A percentile compares a stretch with the other conserved stretches of the same genome.
These are phyloP conservation scores for Leptopilina myrica DNA, from an alignment of 2,888 invertebrate genomes.

Conservation along the genomic window DNA sequence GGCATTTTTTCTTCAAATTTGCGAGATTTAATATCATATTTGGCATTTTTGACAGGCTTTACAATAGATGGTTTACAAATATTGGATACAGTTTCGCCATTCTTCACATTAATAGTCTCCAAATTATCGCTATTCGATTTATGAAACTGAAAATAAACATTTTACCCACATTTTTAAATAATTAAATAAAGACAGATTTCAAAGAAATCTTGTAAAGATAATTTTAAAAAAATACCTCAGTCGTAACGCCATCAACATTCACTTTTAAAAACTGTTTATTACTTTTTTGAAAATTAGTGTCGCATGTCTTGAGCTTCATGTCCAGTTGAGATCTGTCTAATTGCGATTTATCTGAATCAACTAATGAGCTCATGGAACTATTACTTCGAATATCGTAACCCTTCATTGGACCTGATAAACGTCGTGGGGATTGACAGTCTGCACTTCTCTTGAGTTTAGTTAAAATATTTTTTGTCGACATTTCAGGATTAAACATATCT, in stretches of 20 bases:
- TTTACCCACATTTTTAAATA: background rate
- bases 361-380: constrained; percentile 74
- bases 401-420: constrained; percentile 78
- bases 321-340: constrained; percentile 71
- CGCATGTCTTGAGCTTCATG: constrained; percentile 60
- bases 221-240: constrained; percentile 42
- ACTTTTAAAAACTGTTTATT: constrained; percentile 52
- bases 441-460: constrained; percentile 77
- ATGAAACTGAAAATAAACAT: constrained; percentile 31
- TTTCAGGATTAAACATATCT: constrained; percentile 78
- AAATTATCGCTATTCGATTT: constrained; percentile 40
- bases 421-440: constrained; percentile 74
- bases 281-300: constrained; percentile 61
- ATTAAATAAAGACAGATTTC: background rate
- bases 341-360: constrained; percentile 74
- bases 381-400: constrained; percentile 77
- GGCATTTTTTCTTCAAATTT: constrained; percentile 75
- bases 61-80: background rate
- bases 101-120: background rate
- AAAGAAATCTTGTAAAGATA: background rate
- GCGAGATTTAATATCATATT: constrained; percentile 69
- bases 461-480: constrained; percentile 77
- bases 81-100: background rate
- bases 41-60: constrained; percentile 53
- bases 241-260: constrained; percentile 51